phyloP scores from a whole-genome alignment of 1,140 invertebrate species.

The Schlechtendalia chinensis region DNA sequence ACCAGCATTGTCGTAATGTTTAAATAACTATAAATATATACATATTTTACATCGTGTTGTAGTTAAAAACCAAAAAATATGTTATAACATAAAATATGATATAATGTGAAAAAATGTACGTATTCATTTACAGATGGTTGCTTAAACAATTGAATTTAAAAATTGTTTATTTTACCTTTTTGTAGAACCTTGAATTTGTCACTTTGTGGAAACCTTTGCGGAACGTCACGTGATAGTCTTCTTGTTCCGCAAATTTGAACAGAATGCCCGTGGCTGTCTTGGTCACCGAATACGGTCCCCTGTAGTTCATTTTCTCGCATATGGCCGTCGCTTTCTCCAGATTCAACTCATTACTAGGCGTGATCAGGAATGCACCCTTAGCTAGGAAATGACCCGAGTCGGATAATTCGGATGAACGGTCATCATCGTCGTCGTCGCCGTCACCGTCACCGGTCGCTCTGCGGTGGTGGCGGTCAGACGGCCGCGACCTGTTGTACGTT shows the following conservation, averaged over 20 bases:
- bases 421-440: conserved; percentile 51
- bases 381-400: conserved; percentile 56
- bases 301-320: conserved; percentile 83
- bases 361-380: conserved; percentile 75
- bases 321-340: conserved; percentile 81
- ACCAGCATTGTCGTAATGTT: too few relatives aligned
- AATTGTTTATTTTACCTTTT: conserved; percentile 67
- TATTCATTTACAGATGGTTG: too few relatives aligned
- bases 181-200: conserved; percentile 72
- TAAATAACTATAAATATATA: too few relatives aligned
- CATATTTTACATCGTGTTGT: too few relatives aligned
- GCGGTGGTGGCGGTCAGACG: not conserved
- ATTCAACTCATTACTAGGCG: conserved; percentile 77
- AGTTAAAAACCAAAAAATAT: too few relatives aligned
- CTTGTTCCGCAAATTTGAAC: conserved; percentile 80
- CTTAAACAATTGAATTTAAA: too few relatives aligned
- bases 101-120: too few relatives aligned
- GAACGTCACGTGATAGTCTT: conserved; percentile 79
- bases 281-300: conserved; percentile 77
- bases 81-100: too few relatives aligned
- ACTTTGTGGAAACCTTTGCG: conserved; percentile 84
- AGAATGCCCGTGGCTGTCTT: conserved; percentile 83
- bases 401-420: conserved; percentile 53
- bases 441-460: not conserved
- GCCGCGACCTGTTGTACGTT: conserved; percentile 1